Evolutionary conservation across 2,113 vertebrate genomes (phyloP).

Genomic region (Pollachius pollachius): DNA sequence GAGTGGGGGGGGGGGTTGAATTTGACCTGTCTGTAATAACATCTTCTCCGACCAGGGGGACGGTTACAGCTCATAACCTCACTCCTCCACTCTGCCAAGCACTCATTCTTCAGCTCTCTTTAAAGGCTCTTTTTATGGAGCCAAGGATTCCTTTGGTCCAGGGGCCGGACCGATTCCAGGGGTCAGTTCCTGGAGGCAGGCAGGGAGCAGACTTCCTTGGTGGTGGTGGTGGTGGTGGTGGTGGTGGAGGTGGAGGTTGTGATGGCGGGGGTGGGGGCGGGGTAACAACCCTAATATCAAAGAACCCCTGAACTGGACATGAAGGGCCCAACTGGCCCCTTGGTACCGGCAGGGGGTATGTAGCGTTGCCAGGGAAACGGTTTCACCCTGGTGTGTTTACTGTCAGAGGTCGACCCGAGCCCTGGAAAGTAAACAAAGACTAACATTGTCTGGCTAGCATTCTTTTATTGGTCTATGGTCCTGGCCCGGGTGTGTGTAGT

Average conservation of each 20-base stretch:
- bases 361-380: constrained; percentile 50
- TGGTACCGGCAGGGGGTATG: constrained; percentile 52
- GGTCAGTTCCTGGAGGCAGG: constrained; percentile 52
- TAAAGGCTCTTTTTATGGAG: constrained; percentile 58
- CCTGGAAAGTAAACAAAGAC: constrained; percentile 54
- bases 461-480: constrained; percentile 32
- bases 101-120: neutral
- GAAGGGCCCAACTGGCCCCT: constrained; percentile 55
- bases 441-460: constrained; percentile 39
- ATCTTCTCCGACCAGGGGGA: constrained; percentile 53
- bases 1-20: constrained; percentile 9
- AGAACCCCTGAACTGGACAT: constrained; percentile 52
- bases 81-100: constrained; percentile 17
- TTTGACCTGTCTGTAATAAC: constrained; percentile 66
- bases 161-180: constrained; percentile 39
- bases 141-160: constrained; percentile 45
- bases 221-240: too few relatives aligned
- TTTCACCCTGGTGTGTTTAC: constrained; percentile 65
- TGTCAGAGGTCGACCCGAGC: constrained; percentile 58
- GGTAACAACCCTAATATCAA: constrained; percentile 45
- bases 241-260: too few relatives aligned
- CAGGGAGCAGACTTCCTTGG: constrained; percentile 31
- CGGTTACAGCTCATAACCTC: constrained; percentile 53
- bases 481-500: too few relatives aligned
- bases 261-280: neutral